phyloP scores from a whole-genome alignment of 1,140 invertebrate species.

The Polyergus mexicanus region DNA sequence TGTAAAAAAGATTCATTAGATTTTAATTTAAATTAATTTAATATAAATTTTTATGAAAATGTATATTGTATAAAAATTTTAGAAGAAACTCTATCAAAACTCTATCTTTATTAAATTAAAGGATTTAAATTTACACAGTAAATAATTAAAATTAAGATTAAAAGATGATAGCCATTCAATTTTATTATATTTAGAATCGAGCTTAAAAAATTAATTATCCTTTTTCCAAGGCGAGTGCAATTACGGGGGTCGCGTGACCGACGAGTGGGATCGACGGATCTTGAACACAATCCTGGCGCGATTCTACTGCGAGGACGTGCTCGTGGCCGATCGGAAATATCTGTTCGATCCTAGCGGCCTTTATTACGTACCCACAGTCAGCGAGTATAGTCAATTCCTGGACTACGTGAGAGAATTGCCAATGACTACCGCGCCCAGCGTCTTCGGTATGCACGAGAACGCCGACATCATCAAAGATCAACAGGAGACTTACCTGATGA shows the following conservation, averaged over 20 bases:
- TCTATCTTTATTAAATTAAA: too few species aligned
- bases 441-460: conserved; percentile 97
- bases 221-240: conserved; percentile 94
- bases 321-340: conserved; percentile 87
- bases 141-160: neutral
- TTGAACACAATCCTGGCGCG: conserved; percentile 93
- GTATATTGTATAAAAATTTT: too few species aligned
- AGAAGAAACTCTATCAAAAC: too few species aligned
- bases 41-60: too few species aligned
- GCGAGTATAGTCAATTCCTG: conserved; percentile 92
- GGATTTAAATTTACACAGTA: neutral
- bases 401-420: conserved; percentile 93
- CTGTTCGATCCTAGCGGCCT: conserved; percentile 89
- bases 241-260: conserved; percentile 98
- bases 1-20: too few species aligned
- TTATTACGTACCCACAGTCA: conserved; percentile 92
- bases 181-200: conserved; percentile 1
- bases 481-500: conserved; percentile 93
- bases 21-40: too few species aligned
- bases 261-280: conserved; percentile 97
- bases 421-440: conserved; percentile 91
- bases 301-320: conserved; percentile 90
- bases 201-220: neutral
- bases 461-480: conserved; percentile 98
- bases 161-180: neutral